Evolutionary conservation across 1,140 invertebrate genomes (phyloP).

Genomic region (Macrobrachium nipponense): DNA sequence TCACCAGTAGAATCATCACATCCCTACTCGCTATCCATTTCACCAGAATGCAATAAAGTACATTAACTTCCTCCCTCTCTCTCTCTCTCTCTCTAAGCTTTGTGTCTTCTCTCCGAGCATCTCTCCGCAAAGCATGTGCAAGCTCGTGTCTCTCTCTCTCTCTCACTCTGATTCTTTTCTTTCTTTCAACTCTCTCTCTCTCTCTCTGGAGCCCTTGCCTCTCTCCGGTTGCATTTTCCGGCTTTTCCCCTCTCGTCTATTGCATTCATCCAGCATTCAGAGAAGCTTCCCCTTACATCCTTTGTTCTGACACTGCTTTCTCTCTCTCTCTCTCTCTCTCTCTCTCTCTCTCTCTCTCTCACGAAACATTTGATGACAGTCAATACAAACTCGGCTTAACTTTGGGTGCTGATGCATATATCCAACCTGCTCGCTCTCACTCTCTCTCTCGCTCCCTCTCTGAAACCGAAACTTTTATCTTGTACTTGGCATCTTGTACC

Average conservation of each 20-base stretch:
- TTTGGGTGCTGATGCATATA: not conserved
- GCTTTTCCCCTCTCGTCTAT: conserved; percentile 15
- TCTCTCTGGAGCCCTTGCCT: conserved; percentile 2
- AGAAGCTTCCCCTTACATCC: conserved; percentile 12
- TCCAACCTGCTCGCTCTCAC: not conserved
- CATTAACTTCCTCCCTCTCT: not conserved
- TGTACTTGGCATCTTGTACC: conserved; percentile 8
- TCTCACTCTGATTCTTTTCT: no score
- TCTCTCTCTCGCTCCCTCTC: conserved; percentile 29
- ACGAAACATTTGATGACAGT: no score
- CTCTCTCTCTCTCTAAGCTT: not conserved
- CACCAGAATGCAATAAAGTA: no score
- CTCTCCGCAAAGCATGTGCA: no score
- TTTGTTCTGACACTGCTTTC: conserved; percentile 6
- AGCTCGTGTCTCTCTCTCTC: no score
- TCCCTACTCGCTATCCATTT: no score
- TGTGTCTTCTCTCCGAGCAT: no score
- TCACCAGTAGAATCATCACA: no score
- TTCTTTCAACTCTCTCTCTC: not conserved
- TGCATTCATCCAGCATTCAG: conserved; percentile 16
- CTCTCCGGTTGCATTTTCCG: conserved; percentile 15
- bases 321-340: no score
- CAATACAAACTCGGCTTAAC: no score
- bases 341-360: no score
- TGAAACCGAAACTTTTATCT: not conserved